These are phyloP conservation scores for Rhopalosiphum maidis DNA, from an alignment of 1,140 invertebrate species.

Conservation along the genomic window DNA sequence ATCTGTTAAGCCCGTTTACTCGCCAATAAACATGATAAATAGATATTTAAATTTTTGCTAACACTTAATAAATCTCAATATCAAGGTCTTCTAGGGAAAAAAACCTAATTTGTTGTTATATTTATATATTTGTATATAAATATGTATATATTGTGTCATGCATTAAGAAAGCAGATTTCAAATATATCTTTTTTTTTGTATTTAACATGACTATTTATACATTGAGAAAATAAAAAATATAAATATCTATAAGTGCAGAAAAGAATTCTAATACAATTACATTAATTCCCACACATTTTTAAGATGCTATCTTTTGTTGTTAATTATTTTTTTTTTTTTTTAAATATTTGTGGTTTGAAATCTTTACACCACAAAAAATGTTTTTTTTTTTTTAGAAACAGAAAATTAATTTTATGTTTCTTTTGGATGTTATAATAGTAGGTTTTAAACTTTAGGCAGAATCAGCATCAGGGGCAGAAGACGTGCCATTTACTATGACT, in stretches of 20 bases:
- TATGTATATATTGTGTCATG: not conserved
- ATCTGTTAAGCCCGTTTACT: slow-evolving; percentile 22
- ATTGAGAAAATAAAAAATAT: slow-evolving; percentile 52
- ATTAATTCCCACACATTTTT: slow-evolving; percentile 41
- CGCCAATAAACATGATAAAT: not conserved
- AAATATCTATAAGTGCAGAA: slow-evolving; percentile 35
- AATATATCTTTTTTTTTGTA: slow-evolving; percentile 26
- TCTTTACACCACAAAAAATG: slow-evolving; percentile 33
- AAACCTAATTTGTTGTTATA: slow-evolving; percentile 44
- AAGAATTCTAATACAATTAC: slow-evolving; percentile 54
- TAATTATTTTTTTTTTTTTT: slow-evolving; percentile 23
- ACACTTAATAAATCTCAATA: slow-evolving; percentile 43
- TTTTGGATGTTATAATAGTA: slow-evolving; percentile 27
- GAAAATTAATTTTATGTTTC: slow-evolving; percentile 19
- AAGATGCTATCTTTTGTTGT: slow-evolving; percentile 45
- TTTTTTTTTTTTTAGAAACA: slow-evolving; percentile 35
- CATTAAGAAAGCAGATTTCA: slow-evolving; percentile 38
- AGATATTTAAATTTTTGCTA: slow-evolving; percentile 33
- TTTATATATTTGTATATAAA: not conserved
- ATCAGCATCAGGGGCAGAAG: slow-evolving; percentile 45
- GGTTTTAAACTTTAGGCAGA: slow-evolving; percentile 37
- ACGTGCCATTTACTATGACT: slow-evolving; percentile 46
- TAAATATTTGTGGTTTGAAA: slow-evolving; percentile 50
- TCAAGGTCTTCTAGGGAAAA: slow-evolving; percentile 15
- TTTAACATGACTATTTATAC: slow-evolving; percentile 15